These are phyloP conservation scores for Volucella bombylans DNA, from an alignment of 2,888 invertebrate species.

Conservation along the genomic window DNA sequence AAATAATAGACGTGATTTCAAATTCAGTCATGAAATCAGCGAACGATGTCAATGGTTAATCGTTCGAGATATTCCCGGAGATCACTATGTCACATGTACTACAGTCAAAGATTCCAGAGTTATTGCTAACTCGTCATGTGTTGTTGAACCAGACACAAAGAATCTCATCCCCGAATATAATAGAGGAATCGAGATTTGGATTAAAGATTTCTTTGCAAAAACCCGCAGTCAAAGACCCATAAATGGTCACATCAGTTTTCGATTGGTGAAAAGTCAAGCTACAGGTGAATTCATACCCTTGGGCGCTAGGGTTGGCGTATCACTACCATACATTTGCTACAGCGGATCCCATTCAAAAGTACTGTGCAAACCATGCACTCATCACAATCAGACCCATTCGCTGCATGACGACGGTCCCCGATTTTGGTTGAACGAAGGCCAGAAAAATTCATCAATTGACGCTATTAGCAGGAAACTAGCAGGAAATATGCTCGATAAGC, in stretches of 20 bases:
- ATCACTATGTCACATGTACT: constrained; percentile 91
- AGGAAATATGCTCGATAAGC: constrained; percentile 88
- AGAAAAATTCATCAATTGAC: constrained; percentile 82
- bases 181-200: constrained; percentile 88
- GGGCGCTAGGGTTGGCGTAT: constrained; percentile 90
- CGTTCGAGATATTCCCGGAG: constrained; percentile 89
- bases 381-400: constrained; percentile 83
- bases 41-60: constrained; percentile 90
- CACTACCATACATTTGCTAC: constrained; percentile 91
- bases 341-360: constrained; percentile 87
- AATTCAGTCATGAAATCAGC: constrained; percentile 88
- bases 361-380: constrained; percentile 86
- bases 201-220: constrained; percentile 87
- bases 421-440: constrained; percentile 84
- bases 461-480: constrained; percentile 85
- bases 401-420: constrained; percentile 84
- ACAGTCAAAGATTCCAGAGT: constrained; percentile 90
- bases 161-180: constrained; percentile 88
- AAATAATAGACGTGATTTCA: constrained; percentile 85
- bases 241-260: constrained; percentile 91
- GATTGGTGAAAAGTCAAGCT: constrained; percentile 87
- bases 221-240: constrained; percentile 86
- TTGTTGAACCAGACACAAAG: constrained; percentile 86
- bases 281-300: constrained; percentile 85
- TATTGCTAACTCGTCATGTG: constrained; percentile 91